A percentile compares a stretch with the other conserved stretches of the same genome.
Evolutionary conservation across 2,113 vertebrate species (phyloP).

Genomic region (Hippotragus niger): DNA sequence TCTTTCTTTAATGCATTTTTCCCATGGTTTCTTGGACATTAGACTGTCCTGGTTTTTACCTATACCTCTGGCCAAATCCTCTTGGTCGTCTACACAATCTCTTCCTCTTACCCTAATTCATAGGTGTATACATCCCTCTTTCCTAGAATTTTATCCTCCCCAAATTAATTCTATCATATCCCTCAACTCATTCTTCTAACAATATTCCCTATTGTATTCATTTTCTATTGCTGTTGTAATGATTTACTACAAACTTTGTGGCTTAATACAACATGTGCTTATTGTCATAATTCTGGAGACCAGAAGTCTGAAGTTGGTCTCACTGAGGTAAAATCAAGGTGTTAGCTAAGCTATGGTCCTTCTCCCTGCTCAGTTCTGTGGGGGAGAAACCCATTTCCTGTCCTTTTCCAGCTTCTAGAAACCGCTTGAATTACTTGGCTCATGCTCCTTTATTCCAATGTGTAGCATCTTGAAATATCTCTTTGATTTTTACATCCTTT

Average conservation of each 20-base stretch:
- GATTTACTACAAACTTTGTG: neutral
- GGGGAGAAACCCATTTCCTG: neutral
- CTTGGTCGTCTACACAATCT: neutral
- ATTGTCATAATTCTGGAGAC: neutral
- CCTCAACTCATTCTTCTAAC: neutral
- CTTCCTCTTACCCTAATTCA: neutral
- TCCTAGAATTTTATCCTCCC: neutral
- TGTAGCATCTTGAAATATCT: neutral
- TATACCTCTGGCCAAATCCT: neutral
- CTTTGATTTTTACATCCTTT: neutral
- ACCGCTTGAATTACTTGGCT: neutral
- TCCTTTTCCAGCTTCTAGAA: neutral
- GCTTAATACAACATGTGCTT: neutral
- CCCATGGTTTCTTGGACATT: neutral
- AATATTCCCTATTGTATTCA: neutral
- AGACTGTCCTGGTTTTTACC: neutral
- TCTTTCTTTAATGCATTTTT: neutral
- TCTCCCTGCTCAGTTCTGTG: neutral
- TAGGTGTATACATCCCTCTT: neutral
- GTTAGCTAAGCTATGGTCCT: neutral
- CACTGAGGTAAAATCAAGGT: neutral
- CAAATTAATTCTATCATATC: neutral
- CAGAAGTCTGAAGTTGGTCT: neutral
- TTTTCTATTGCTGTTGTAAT: neutral
- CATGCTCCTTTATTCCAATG: neutral